phyloP scores from a whole-genome alignment of 30 jellyfish, hydroid and myxozoan species.

The Aurelia sp. region DNA sequence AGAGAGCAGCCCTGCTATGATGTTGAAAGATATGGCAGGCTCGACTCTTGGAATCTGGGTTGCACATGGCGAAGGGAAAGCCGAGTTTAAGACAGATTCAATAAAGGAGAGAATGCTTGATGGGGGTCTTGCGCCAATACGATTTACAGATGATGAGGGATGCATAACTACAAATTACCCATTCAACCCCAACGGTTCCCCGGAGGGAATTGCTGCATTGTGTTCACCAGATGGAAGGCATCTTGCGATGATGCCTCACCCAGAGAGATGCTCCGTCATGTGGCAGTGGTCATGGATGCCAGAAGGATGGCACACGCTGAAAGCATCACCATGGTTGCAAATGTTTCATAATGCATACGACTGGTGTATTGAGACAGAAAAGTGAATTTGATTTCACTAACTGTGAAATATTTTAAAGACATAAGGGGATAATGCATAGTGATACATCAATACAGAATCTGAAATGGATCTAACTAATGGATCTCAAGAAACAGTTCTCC shows the following conservation, averaged over 20 bases:
- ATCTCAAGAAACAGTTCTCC: too few species aligned
- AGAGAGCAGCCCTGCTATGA: constrained; percentile 75
- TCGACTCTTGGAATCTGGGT: constrained; percentile 86
- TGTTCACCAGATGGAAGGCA: constrained; percentile 95
- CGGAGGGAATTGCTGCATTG: constrained; percentile 88
- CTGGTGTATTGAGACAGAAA: constrained; percentile 61
- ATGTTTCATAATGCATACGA: constrained; percentile 88
- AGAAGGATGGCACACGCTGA: constrained; percentile 41
- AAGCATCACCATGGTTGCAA: constrained; percentile 90
- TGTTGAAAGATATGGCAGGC: constrained; percentile 85
- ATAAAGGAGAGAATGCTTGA: background rate
- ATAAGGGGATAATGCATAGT: too few species aligned
- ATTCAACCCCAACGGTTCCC: constrained; percentile 87
- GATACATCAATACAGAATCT: too few species aligned
- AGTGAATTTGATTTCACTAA: too few species aligned
- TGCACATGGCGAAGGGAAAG: constrained; percentile 97
- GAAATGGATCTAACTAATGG: too few species aligned
- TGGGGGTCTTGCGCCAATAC: constrained; percentile 65
- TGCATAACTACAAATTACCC: constrained; percentile 71
- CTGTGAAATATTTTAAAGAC: too few species aligned
- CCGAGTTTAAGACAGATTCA: constrained; percentile 48
- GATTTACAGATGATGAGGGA: constrained; percentile 83
- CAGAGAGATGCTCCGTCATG: constrained; percentile 77
- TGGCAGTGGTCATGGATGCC: constrained; percentile 98
- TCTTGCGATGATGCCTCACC: constrained; percentile 97